phyloP scores from a whole-genome alignment of 2,113 vertebrate species.

The Cheirogaleus medius region DNA sequence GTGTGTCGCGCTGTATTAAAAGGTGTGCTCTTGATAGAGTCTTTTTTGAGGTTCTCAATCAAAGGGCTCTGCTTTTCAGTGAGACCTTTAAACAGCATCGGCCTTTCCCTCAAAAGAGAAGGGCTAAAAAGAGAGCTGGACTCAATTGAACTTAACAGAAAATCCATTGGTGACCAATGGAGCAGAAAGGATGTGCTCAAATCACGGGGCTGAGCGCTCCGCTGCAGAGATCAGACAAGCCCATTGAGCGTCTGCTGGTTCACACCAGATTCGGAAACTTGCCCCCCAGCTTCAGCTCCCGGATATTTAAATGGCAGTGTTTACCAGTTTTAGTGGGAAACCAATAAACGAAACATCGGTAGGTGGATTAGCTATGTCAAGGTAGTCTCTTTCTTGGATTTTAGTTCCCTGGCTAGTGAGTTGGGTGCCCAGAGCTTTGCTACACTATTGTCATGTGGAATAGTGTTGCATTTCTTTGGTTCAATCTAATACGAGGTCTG shows the following conservation, averaged over 20 bases:
- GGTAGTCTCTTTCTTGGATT: neutral
- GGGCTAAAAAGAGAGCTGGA: slow-evolving; percentile 66
- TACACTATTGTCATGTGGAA: neutral
- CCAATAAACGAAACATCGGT: neutral
- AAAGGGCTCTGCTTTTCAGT: slow-evolving; percentile 58
- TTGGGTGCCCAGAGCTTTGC: neutral
- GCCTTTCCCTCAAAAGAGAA: slow-evolving; percentile 61
- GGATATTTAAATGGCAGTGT: neutral
- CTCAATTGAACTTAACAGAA: slow-evolving; percentile 72
- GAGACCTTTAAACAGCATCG: slow-evolving; percentile 62
- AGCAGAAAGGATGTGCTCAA: slow-evolving; percentile 62
- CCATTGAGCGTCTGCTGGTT: slow-evolving; percentile 25
- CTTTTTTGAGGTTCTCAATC: slow-evolving; percentile 64
- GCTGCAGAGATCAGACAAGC: slow-evolving; percentile 45
- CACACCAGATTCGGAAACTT: slow-evolving; percentile 26
- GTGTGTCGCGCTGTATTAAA: slow-evolving; percentile 48
- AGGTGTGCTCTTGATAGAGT: slow-evolving; percentile 66
- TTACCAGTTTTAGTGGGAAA: slow-evolving; percentile 23
- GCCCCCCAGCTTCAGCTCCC: neutral
- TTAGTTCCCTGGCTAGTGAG: neutral
- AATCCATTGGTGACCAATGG: slow-evolving; percentile 58
- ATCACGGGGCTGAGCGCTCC: slow-evolving; percentile 16
- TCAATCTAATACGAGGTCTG: neutral
- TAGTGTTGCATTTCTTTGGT: neutral
- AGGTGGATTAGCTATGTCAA: slow-evolving; percentile 10